Evolutionary conservation across 2,888 invertebrate genomes (phyloP).

Genomic region (Apocheima hispidaria): DNA sequence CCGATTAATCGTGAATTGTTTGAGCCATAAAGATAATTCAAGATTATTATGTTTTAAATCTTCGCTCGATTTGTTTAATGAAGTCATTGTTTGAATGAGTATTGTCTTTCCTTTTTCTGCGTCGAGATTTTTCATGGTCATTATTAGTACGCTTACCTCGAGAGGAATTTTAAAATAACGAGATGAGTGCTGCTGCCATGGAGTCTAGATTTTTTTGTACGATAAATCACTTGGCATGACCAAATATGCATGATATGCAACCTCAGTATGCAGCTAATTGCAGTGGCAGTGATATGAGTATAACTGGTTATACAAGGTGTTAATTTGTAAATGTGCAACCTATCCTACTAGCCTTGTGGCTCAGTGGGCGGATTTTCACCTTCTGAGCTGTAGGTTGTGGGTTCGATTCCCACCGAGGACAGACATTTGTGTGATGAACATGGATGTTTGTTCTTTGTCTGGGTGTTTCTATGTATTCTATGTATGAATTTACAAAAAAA

Average conservation of each 20-base stretch:
- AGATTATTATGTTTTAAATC: slow-evolving; percentile 42
- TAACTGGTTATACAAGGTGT: too few relatives aligned
- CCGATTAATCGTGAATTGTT: slow-evolving; percentile 44
- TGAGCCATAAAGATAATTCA: slow-evolving; percentile 48
- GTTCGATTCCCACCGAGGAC: too few relatives aligned
- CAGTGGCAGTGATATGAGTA: too few relatives aligned
- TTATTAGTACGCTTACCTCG: slow-evolving; percentile 37
- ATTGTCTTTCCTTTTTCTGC: slow-evolving; percentile 30
- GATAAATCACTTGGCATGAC: background rate
- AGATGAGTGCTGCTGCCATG: slow-evolving; percentile 1
- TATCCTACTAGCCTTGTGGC: too few relatives aligned
- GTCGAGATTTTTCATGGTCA: slow-evolving; percentile 27
- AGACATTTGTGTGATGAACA: too few relatives aligned
- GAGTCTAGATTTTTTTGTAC: slow-evolving; percentile 12
- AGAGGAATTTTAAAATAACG: slow-evolving; percentile 18
- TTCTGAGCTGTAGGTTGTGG: too few relatives aligned
- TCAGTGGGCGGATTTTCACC: too few relatives aligned
- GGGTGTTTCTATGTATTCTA: too few relatives aligned
- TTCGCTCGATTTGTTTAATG: slow-evolving; percentile 43
- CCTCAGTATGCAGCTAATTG: too few relatives aligned
- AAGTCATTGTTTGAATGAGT: slow-evolving; percentile 30
- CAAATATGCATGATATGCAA: background rate
- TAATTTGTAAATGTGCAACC: too few relatives aligned
- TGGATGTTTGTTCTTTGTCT: too few relatives aligned
- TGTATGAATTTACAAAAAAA: too few relatives aligned